Evolutionary conservation across 2,797 vertebrate genomes (phyloP).

Genomic region (Anabas testudineus): DNA sequence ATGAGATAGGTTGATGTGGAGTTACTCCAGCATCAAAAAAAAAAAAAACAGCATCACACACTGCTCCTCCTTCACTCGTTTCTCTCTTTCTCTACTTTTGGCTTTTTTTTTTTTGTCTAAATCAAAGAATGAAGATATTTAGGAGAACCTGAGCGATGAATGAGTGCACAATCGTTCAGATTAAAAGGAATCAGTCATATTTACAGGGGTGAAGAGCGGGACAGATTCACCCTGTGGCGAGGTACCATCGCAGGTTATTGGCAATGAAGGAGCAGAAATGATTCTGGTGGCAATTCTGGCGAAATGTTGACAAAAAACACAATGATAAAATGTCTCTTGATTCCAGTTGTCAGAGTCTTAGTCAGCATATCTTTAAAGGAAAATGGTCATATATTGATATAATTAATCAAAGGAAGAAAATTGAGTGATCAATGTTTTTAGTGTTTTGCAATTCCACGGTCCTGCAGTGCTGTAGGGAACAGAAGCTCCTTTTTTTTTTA

Average conservation of each 20-base stretch:
- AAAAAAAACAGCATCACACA: conserved; percentile 47
- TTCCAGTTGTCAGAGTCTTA: conserved; percentile 43
- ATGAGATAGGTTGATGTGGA: conserved; percentile 68
- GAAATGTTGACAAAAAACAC: conserved; percentile 14
- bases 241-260: conserved; percentile 42
- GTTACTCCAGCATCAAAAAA: conserved; percentile 59
- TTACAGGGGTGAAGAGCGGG: conserved; percentile 56
- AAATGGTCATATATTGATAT: conserved; percentile 35
- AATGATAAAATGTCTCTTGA: conserved; percentile 15
- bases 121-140: conserved; percentile 45
- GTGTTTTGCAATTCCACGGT: conserved; percentile 16
- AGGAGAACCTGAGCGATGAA: conserved; percentile 24
- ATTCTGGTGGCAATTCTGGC: conserved; percentile 30
- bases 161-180: conserved; percentile 41
- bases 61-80: neutral
- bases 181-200: conserved; percentile 65
- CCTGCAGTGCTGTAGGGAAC: conserved; percentile 33
- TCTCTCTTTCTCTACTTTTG: neutral
- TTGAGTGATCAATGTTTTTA: conserved; percentile 7
- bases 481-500: conserved; percentile 23
- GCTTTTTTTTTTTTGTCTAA: conserved; percentile 32
- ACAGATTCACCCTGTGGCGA: conserved; percentile 41
- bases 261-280: conserved; percentile 29
- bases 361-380: conserved; percentile 30
- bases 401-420: conserved; percentile 39